Evolutionary conservation across 2,888 invertebrate genomes (phyloP), one percentile per base, ranked within the genome.

Genomic region (Plagodis dolabraria): DNA sequence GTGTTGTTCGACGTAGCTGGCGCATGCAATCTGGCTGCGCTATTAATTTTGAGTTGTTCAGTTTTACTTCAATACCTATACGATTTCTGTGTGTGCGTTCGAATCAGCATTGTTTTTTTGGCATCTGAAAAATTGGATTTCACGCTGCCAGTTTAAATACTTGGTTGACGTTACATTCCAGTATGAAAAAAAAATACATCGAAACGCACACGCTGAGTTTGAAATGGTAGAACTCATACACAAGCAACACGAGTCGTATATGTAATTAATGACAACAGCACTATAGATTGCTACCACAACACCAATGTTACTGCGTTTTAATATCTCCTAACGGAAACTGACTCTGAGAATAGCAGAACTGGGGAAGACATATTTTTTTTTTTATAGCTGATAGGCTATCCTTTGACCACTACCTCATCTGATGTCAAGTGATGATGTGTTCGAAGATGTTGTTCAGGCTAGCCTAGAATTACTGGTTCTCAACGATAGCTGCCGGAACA

Each of bases 31-130:
- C 60, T 57, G 53, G 49, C 59, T 57, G 59, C 49, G 58, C 65
- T 59, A 65, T 69, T 69, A 69, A 69, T 69, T 63, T 67, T 60
- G 65, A 64, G 48, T 61, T 60, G 60, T 49, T 53, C 60, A 57
- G 48, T 57, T 61, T 56, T 50, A 46, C 56, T 54, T 35, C 35
- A 45, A 50, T 33, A 12, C 45, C 34, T 42, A 46, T 42, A 46
- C 47, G 38, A 7, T 48, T 2, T 47, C 33, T 12, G 40, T 54
- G 50, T 49, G 44, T 44, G 44, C 10, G 56, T 38, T 22, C 47
- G 48, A 55, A 35, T 52, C 46, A 45, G 9, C 10, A 22, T 49
- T 55, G 40, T 60, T 12, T 54, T 50, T 57, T 60, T 53, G 52
- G 44, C 47, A 52, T 52, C 48, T 42, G 48, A 49, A 47, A 50